A percentile compares a stretch with the other conserved stretches of the same genome.
These are phyloP conservation scores for Stichopus horrens DNA, from an alignment of 53 echinoderm and acorn worm species.

Conservation along the genomic window DNA sequence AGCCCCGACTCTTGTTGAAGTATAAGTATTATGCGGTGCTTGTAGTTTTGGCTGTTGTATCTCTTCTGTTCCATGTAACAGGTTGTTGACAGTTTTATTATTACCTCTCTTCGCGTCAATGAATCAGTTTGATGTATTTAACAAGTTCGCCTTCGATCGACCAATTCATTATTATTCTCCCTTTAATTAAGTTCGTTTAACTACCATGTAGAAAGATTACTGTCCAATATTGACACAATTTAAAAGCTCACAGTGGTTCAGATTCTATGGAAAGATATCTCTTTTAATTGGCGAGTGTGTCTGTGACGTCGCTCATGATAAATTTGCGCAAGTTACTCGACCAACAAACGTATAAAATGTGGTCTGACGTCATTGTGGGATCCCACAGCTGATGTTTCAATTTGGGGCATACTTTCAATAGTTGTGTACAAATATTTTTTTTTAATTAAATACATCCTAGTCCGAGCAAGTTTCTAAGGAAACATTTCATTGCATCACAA, in stretches of 20 bases:
- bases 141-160: background rate
- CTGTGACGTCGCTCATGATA: background rate
- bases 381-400: too few relatives aligned
- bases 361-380: too few relatives aligned
- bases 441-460: too few relatives aligned
- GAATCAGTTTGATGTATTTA: background rate
- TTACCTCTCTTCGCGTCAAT: background rate
- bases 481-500: too few relatives aligned
- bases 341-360: too few relatives aligned
- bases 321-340: too few relatives aligned
- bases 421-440: too few relatives aligned
- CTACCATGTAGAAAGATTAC: slow-evolving; percentile 15
- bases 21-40: too few relatives aligned
- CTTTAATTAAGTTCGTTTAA: slow-evolving; percentile 43
- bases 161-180: slow-evolving; percentile 24
- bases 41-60: too few relatives aligned
- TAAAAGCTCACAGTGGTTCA: background rate
- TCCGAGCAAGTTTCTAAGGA: too few relatives aligned
- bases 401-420: too few relatives aligned
- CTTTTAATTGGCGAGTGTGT: slow-evolving; percentile 10
- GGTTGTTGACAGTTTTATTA: background rate
- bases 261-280: background rate
- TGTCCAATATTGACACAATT: slow-evolving; percentile 30
- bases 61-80: background rate
- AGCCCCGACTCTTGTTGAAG: too few relatives aligned